Evolutionary conservation across 2,797 vertebrate species (phyloP).

Genomic region (Falco cherrug): DNA sequence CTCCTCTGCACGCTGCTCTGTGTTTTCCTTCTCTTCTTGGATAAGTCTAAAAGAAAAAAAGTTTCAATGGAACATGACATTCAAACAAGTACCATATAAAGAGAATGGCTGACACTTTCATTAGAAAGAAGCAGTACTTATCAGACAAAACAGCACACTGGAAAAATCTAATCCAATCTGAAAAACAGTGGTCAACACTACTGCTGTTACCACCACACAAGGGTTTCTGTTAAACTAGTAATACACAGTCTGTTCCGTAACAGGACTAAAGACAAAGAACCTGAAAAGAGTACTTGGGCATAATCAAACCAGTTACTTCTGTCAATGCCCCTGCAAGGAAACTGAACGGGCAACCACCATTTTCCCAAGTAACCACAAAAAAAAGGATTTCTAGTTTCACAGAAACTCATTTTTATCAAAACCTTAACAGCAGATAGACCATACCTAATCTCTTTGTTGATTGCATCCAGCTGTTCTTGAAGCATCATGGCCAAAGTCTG

Average conservation of each 20-base stretch:
- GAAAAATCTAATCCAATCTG: not conserved
- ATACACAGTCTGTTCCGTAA: not conserved
- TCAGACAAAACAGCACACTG: not conserved
- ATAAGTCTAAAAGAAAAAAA: constrained; percentile 83
- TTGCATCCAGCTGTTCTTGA: constrained; percentile 97
- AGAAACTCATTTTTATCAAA: not conserved
- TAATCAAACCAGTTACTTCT: not conserved
- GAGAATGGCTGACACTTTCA: accelerated
- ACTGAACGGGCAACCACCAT: not conserved
- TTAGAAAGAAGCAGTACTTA: not conserved
- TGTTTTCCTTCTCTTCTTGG: constrained; percentile 97
- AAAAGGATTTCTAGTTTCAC: not conserved
- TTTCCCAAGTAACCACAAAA: not conserved
- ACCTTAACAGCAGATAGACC: not conserved
- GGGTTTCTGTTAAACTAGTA: not conserved
- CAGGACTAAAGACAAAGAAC: not conserved
- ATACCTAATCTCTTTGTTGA: constrained; percentile 98
- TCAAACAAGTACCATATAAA: not conserved
- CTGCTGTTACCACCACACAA: not conserved
- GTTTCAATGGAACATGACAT: accelerated
- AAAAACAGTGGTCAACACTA: not conserved
- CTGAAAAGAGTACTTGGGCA: not conserved
- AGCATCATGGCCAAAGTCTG: constrained; percentile 97
- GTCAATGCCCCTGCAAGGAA: not conserved
- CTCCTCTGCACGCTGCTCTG: constrained; percentile 92